phyloP scores from a whole-genome alignment of 2,888 invertebrate species.

The Nasonia oneida region DNA sequence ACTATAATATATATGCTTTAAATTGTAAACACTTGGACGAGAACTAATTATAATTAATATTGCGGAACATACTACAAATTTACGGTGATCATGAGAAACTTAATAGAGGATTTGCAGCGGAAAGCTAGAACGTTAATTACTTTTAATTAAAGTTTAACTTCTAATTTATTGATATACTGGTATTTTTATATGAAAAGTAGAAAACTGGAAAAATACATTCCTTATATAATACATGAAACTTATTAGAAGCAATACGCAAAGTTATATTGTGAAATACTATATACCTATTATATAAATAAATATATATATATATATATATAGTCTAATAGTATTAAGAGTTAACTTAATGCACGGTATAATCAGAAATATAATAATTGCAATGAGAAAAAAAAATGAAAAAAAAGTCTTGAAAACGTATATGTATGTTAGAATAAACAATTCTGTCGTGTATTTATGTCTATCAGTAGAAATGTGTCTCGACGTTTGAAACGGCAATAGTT shows the following conservation, averaged over 20 bases:
- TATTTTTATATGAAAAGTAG: slow-evolving; percentile 50
- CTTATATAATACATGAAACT: slow-evolving; percentile 61
- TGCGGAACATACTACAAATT: slow-evolving; percentile 48
- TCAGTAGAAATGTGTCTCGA: slow-evolving; percentile 55
- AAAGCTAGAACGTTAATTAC: slow-evolving; percentile 63
- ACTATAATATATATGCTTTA: not conserved
- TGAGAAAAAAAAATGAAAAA: slow-evolving; percentile 50
- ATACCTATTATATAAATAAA: slow-evolving; percentile 29
- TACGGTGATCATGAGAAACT: slow-evolving; percentile 60
- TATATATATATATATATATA: not conserved
- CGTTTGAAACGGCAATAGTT: slow-evolving; percentile 31
- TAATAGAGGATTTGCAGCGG: slow-evolving; percentile 72
- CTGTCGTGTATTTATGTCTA: slow-evolving; percentile 60
- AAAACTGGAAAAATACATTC: slow-evolving; percentile 46
- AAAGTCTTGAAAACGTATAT: not conserved
- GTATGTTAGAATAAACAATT: slow-evolving; percentile 36
- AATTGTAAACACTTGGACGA: slow-evolving; percentile 35
- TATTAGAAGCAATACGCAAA: slow-evolving; percentile 72
- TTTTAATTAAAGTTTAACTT: not conserved
- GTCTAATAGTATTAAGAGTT: slow-evolving; percentile 24
- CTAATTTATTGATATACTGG: not conserved
- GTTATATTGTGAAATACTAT: slow-evolving; percentile 54
- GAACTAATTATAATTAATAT: slow-evolving; percentile 8
- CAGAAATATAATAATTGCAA: slow-evolving; percentile 52
- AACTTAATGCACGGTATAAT: slow-evolving; percentile 53